Evolutionary conservation across 2,797 vertebrate species (phyloP).

Genomic region (Karalla daura): DNA sequence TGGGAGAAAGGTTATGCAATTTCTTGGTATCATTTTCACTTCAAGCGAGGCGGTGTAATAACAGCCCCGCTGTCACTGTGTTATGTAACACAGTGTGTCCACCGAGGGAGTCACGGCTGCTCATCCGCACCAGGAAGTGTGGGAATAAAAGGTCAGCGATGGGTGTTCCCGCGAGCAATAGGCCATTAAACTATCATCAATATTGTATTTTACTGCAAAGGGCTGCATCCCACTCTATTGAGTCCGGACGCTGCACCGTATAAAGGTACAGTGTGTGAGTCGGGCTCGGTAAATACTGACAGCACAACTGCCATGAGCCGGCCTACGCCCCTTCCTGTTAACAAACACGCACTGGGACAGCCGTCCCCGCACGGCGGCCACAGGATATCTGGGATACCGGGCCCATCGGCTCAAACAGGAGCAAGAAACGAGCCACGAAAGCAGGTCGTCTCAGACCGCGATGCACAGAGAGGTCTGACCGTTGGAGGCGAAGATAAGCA

Average conservation of each 20-base stretch:
- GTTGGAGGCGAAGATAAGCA: conserved; percentile 46
- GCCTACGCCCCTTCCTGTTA: conserved; percentile 27
- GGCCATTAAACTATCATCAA: conserved; percentile 35
- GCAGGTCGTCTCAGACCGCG: not conserved
- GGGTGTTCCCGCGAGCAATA: conserved; percentile 34
- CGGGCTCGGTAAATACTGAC: not conserved
- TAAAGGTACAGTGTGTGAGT: not conserved
- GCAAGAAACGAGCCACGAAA: conserved; percentile 32
- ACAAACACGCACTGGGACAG: conserved; percentile 16
- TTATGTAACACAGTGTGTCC: conserved; percentile 45
- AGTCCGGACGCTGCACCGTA: not conserved
- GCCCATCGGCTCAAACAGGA: conserved; percentile 21
- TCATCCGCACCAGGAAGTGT: conserved; percentile 57
- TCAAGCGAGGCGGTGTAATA: conserved; percentile 3
- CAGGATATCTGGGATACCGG: conserved; percentile 16
- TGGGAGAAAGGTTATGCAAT: too few species aligned
- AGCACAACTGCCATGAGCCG: not conserved
- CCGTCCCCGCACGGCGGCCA: not conserved
- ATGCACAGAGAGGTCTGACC: conserved; percentile 17
- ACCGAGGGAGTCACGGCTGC: conserved; percentile 10
- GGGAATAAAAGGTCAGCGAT: conserved; percentile 41
- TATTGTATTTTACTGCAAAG: not conserved
- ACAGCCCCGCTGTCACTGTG: conserved; percentile 1
- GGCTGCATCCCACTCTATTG: not conserved
- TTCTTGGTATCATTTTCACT: too few species aligned